Base-by-base conservation (phyloP, 2,888 invertebrate species). In the Catocala nupta region DNA sequence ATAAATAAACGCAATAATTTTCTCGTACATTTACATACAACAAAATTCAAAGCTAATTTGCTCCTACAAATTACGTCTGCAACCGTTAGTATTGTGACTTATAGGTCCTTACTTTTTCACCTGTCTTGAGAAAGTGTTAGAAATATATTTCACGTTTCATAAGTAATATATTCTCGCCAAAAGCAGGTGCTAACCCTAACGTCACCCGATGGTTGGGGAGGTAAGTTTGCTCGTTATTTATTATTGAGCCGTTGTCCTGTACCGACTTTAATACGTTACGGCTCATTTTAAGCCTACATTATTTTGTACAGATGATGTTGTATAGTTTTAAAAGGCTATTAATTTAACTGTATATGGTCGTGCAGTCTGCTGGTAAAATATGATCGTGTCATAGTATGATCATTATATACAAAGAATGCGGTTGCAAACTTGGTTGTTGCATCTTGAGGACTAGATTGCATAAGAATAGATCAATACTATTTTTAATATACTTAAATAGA, bases 181-280 rank as follows among this genome's bases (percentile, higher is more conserved):
- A 52, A 58, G 50, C 71, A 77, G 73, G 71, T 73, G 73, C 16
- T 74, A 81, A 47, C 81, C 80, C 74, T 80, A 75, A 68, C 61
- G 63, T 68, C 34, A 59, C 66, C 65, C 64, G 69, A 76, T 70
- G 78, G 70, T 77, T 76, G 67, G 71, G 76, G 77, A 77, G 74
- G 74, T 68, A 84, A 83, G 81, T 83, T 81, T 49, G 73, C 70
- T 71, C 77, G 82, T 84, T 80, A 83, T 82, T 82, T 82, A 84
- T 84, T 84, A 85, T 84, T 83, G 83, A 84, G 81, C 70, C 71
- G 70, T 70, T 81, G 72, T 76, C 74, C 78, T 74, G 75, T 78
- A 67, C 69, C 71, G 61, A 68, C 70, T 75, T 77, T 76, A 76
- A 77, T 71, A 76, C 74, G 71, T 72, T 76, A 75, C 59, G 73